phyloP scores from a whole-genome alignment of 1,140 invertebrate species.

The Chlorops oryzae region DNA sequence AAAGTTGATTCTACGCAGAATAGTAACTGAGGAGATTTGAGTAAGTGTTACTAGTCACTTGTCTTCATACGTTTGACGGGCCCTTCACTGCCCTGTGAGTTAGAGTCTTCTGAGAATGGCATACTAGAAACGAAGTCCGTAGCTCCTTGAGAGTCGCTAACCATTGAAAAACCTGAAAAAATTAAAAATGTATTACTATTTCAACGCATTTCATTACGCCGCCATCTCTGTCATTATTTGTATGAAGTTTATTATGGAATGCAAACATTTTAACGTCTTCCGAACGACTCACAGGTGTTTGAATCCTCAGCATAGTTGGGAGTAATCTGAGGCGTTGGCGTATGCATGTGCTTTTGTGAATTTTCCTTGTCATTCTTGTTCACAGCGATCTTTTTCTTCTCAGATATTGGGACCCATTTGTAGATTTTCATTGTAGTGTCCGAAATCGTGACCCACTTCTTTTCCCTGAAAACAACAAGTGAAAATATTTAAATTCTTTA shows the following conservation, averaged over 20 bases:
- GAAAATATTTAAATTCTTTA: too few species aligned
- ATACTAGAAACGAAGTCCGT: conserved; percentile 77
- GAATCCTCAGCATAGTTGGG: conserved; percentile 81
- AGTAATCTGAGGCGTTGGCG: conserved; percentile 55
- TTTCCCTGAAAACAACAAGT: conserved; percentile 83
- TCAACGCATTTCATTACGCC: background rate
- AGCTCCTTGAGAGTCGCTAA: conserved; percentile 80
- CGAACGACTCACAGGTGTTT: conserved; percentile 68
- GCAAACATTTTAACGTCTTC: conserved; percentile 16
- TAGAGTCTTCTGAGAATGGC: conserved; percentile 84
- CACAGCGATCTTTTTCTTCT: conserved; percentile 47
- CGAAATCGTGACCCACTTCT: conserved; percentile 97
- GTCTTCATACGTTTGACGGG: conserved; percentile 71
- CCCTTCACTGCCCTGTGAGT: conserved; percentile 77
- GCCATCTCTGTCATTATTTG: background rate
- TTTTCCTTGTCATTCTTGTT: conserved; percentile 66
- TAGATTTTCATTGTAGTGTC: conserved; percentile 98
- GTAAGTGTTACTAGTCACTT: conserved; percentile 34
- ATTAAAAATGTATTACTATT: background rate
- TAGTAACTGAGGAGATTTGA: background rate
- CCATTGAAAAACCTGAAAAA: conserved; percentile 76
- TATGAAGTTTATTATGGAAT: background rate
- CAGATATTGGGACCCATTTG: conserved; percentile 93
- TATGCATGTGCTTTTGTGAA: conserved; percentile 56
- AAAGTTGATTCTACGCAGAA: too few species aligned